phyloP scores from a whole-genome alignment of 1,140 invertebrate genomes.

The Melipona quadrifasciata region DNA sequence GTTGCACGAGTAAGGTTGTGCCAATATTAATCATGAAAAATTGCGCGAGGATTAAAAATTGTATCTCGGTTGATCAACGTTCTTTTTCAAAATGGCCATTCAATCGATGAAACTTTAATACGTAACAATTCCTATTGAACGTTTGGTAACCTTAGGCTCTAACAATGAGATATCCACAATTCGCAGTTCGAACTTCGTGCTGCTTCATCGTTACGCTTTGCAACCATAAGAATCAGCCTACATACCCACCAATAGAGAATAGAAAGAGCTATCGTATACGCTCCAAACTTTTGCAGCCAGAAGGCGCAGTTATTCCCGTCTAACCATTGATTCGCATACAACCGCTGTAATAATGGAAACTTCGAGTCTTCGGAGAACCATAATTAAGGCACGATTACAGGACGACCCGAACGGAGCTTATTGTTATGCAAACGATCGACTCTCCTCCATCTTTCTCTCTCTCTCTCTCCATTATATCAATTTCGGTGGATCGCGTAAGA shows the following conservation, averaged over 20 bases:
- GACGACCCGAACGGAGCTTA: neutral
- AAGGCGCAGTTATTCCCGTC: too few relatives aligned
- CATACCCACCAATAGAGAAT: neutral
- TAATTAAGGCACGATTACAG: constrained; percentile 28
- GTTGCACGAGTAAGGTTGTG: neutral
- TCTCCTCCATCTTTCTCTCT: neutral
- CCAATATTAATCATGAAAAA: neutral
- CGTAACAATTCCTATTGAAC: too few relatives aligned
- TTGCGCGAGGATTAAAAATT: neutral
- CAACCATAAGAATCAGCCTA: neutral
- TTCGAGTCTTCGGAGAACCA: neutral
- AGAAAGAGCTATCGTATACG: neutral
- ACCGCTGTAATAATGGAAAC: constrained; percentile 16
- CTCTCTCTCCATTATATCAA: neutral
- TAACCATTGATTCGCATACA: neutral
- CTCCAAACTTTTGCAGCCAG: neutral
- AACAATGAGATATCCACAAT: neutral
- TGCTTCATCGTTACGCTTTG: neutral
- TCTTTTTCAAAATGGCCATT: neutral
- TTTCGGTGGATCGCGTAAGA: constrained; percentile 21
- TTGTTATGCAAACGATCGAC: constrained; percentile 21
- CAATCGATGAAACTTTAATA: neutral
- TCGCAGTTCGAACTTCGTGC: neutral
- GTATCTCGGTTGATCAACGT: neutral
- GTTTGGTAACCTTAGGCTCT: neutral